Base-by-base conservation (phyloP, 1,140 invertebrate species). In the Zaprionus vittiger region DNA sequence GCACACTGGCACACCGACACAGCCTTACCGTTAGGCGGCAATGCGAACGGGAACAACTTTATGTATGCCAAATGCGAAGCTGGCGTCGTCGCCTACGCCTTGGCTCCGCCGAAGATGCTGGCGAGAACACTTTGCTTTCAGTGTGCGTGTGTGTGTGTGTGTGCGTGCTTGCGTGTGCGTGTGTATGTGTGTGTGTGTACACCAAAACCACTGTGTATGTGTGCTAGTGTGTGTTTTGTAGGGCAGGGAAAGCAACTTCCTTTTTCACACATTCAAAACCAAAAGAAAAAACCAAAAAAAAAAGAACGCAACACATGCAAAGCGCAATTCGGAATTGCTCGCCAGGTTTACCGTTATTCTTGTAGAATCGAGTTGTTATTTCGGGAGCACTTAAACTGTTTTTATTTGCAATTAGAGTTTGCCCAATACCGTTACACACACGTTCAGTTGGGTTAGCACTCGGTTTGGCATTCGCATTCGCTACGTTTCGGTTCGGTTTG, bases 381-480 rank as follows among this genome's bases (percentile, higher is more conserved):
- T 37, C 4, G 20, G 11, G 6, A 14, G 20, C 47, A 52, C 47
- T 52, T 52, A 14, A 22, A 22, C 20, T 15, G 17, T 47, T 38
- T 61, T 49, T 57, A 4, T 56, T 55, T 77, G 11, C n/a, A 11
- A 41, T 55, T 28, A 24, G 11, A 11, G 47, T 24, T 60, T 64
- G 64, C 71, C 64, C 70, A 65, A 54, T 68, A 64, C 71, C 65
- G 71, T 73, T 73, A 74, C 64, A 64, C 75, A 47, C 41, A 77
- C 57, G 49, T 61, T 67, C 37, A 31, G 24, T 63, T 61, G 47
- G 61, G 31, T 77, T 66, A 20, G 55, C 68, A 64, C 55, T 60
- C 55, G 57, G 34, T n/a, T 5, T 7, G 11, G 14, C 17, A 14
- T 31, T 44, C 11, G 15, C 22, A 26, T 44, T 49, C 31, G 20